Evolutionary conservation across 2,888 invertebrate genomes (phyloP).

Genomic region (Latrodectus elegans): DNA sequence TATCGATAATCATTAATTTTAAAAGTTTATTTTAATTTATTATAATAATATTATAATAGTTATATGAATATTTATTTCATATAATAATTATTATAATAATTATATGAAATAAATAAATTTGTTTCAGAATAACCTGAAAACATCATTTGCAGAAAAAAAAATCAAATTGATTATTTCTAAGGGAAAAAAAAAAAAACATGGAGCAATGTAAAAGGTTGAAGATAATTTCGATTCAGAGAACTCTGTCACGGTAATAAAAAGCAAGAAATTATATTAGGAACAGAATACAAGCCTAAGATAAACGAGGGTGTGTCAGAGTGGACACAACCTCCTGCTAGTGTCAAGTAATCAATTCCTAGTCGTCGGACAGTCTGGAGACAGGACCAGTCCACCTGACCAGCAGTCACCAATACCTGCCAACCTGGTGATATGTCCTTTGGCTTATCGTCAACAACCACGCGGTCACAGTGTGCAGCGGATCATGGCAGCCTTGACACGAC

Average conservation of each 20-base stretch:
- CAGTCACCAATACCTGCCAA: conserved; percentile 9
- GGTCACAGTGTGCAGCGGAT: not conserved
- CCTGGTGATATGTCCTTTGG: not conserved
- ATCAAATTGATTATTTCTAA: no score
- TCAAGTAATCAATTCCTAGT: conserved; percentile 32
- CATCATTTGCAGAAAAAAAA: no score
- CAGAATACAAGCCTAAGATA: conserved; percentile 5
- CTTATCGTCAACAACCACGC: conserved; percentile 24
- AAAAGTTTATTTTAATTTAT: no score
- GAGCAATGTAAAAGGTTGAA: not conserved
- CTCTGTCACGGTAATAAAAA: not conserved
- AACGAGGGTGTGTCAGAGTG: conserved; percentile 37
- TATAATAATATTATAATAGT: no score
- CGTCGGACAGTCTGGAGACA: conserved; percentile 49
- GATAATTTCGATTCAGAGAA: not conserved
- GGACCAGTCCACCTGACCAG: conserved; percentile 27
- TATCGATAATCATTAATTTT: no score
- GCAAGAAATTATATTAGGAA: not conserved
- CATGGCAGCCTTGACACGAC: no score
- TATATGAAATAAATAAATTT: no score
- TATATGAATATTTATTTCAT: no score
- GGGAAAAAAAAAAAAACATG: not conserved
- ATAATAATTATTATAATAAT: no score
- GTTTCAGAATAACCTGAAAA: no score
- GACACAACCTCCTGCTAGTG: conserved; percentile 4